phyloP scores from a whole-genome alignment of 2,888 invertebrate species.

The Taphrorychus bicolor region DNA sequence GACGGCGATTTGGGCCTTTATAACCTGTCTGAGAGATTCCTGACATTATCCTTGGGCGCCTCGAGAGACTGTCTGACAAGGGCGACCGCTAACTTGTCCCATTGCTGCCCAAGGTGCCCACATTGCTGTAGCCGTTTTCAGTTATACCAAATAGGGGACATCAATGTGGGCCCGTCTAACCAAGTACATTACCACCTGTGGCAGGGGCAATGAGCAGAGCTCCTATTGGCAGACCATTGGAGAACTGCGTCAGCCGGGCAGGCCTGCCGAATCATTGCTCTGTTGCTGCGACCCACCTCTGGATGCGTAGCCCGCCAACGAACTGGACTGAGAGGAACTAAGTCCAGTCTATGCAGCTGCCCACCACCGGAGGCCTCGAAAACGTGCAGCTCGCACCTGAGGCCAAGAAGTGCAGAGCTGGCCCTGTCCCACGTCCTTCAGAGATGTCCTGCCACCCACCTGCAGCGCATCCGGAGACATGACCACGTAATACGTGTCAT shows the following conservation, averaged over 20 bases:
- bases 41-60: conserved; percentile 10
- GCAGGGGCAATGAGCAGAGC: neutral
- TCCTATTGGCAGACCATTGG: too few relatives aligned
- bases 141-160: neutral
- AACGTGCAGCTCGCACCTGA: conserved; percentile 13
- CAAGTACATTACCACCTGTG: neutral
- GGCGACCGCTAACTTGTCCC: neutral
- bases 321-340: conserved; percentile 30
- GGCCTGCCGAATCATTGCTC: too few relatives aligned
- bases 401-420: neutral
- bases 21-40: conserved; percentile 1
- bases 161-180: neutral
- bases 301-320: conserved; percentile 7
- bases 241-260: too few relatives aligned
- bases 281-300: too few relatives aligned
- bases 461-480: conserved; percentile 21
- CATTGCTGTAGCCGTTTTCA: too few relatives aligned
- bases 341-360: conserved; percentile 27
- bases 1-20: conserved; percentile 10
- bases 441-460: conserved; percentile 34
- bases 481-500: conserved; percentile 22
- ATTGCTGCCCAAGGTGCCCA: too few relatives aligned
- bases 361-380: conserved; percentile 23
- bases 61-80: neutral
- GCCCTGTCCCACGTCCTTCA: conserved; percentile 34